Base-by-base conservation (phyloP, 2,113 vertebrate genomes). In the Oreamnos americanus region DNA sequence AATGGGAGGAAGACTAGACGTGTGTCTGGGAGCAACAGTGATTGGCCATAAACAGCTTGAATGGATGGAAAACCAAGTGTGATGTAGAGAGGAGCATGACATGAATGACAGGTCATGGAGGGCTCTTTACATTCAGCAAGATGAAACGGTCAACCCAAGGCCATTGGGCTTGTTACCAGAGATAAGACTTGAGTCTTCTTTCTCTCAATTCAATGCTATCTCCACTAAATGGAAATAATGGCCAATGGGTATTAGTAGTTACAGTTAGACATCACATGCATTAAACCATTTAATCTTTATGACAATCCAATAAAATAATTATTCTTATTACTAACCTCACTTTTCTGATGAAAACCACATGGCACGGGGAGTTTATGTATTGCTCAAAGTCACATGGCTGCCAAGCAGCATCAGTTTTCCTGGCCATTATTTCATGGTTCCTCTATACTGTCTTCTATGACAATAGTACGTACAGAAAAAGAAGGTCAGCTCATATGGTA, bases 1-100 rank as follows among this genome's bases (percentile, higher is more conserved):
- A 74, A 17, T 1, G 2, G 28, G 11, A 9, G 1, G 1, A 1
- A 58, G 11, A 26, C 67, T 0, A 55, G 30, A 39, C 1, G 1
- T 25, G 49, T 45, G 9, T 19, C 62, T 12, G 5, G n/a, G 15
- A 15, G 45, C 26, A 26, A 21, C 5, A 57, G 6, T 36, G 17
- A 82, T 4, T 67, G 39, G 17, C 14, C 4, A 45, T 5, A 78
- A 89, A 78, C 11, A 26, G 14, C 15, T 76, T 25, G n/a, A 78
- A 51, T 19, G 21, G 13, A 45, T 71, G 45, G 39, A 43, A 79
- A 87, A 39, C 14, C 25, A 26, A 45, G 26, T n/a, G 9, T 60
- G 7, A 16, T 26, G 1, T 9, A 53, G 4, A 92, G 3, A 58
- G 21, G 36, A 53, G 45, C 1, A 0, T 7, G 19, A 51, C 33